These are phyloP conservation scores for Molanna angustata DNA, from an alignment of 2,888 invertebrate species.

Conservation along the genomic window DNA sequence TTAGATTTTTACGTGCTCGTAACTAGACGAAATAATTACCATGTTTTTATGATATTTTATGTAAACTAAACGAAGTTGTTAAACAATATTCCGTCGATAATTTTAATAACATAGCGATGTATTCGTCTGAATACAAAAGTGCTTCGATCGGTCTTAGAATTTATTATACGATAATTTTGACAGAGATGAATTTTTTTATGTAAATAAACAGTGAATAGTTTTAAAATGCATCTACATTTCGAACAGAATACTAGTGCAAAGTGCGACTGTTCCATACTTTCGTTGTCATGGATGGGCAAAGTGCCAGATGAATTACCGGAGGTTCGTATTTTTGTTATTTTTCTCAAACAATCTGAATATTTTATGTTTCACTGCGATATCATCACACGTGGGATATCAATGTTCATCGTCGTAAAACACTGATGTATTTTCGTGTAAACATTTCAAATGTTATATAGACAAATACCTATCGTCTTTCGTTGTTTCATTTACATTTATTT, in stretches of 20 bases:
- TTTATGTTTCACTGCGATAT: no score
- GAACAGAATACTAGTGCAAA: conserved; percentile 90
- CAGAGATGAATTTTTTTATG: not conserved
- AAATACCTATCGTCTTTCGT: no score
- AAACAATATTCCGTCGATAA: not conserved
- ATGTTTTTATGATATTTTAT: conserved; percentile 20
- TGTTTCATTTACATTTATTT: no score
- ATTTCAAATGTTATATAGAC: no score
- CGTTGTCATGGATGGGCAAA: conserved; percentile 98
- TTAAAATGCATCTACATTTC: conserved; percentile 91
- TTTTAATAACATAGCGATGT: not conserved
- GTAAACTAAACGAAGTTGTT: conserved; percentile 2
- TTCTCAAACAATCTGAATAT: no score
- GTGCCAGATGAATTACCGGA: conserved; percentile 94
- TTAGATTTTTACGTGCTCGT: not conserved
- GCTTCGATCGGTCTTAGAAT: not conserved
- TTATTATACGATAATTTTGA: not conserved
- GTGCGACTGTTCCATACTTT: conserved; percentile 92
- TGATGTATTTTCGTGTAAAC: no score
- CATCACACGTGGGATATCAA: no score
- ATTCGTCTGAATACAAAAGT: not conserved
- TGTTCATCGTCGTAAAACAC: not conserved
- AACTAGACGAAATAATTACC: not conserved
- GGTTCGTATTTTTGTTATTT: conserved; percentile 48
- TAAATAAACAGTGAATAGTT: no score